These are phyloP conservation scores for Drosophila virilis DNA, from an alignment of 1,140 invertebrate genomes.

Conservation along the genomic window DNA sequence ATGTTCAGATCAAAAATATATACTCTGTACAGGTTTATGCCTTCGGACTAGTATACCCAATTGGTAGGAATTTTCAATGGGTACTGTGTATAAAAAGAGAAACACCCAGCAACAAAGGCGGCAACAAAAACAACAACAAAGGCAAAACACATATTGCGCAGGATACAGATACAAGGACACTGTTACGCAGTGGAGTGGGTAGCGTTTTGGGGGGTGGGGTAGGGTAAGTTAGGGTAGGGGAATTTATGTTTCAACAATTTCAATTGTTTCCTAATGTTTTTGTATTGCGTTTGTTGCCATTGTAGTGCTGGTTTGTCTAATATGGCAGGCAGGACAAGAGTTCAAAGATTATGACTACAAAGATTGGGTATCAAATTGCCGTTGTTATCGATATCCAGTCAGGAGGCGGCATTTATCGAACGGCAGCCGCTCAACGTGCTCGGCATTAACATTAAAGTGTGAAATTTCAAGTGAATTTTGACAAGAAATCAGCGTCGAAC, in stretches of 20 bases:
- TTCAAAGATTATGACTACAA: slow-evolving; percentile 67
- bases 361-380: slow-evolving; percentile 59
- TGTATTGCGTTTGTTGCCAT: slow-evolving; percentile 74
- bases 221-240: slow-evolving; percentile 28
- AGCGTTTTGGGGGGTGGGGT: slow-evolving; percentile 40
- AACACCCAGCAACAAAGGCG: slow-evolving; percentile 53
- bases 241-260: slow-evolving; percentile 79
- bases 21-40: too few relatives aligned
- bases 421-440: slow-evolving; percentile 1
- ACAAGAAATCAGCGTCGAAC: slow-evolving; percentile 54
- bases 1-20: too few relatives aligned
- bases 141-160: slow-evolving; percentile 70
- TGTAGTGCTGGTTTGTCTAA: slow-evolving; percentile 63
- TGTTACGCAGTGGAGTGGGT: slow-evolving; percentile 15
- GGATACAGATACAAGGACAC: slow-evolving; percentile 63
- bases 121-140: slow-evolving; percentile 53
- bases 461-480: slow-evolving; percentile 77
- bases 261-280: slow-evolving; percentile 80
- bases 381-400: slow-evolving; percentile 49
- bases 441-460: slow-evolving; percentile 67
- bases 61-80: too few relatives aligned
- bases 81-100: background rate
- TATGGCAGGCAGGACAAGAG: slow-evolving; percentile 59
- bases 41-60: too few relatives aligned
- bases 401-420: slow-evolving; percentile 19